A percentile compares a stretch with the other conserved stretches of the same genome.
These are phyloP conservation scores for Ochotona princeps DNA, from an alignment of 2,113 vertebrate species.

Conservation along the genomic window DNA sequence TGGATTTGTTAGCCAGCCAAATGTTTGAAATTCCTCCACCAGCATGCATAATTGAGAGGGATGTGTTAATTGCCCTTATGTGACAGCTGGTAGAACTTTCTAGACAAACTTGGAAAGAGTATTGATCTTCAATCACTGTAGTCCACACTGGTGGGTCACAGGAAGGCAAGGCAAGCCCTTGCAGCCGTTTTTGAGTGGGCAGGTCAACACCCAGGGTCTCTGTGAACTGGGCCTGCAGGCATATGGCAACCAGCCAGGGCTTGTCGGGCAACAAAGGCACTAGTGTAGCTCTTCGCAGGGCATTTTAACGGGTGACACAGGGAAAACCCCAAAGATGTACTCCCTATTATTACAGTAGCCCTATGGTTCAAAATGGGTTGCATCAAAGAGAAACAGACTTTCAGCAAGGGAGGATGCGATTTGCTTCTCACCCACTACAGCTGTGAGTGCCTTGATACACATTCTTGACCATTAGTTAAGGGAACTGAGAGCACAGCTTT, in stretches of 20 bases:
- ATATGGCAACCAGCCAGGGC: constrained; percentile 12
- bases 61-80: constrained; percentile 76
- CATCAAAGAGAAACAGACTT: constrained; percentile 30
- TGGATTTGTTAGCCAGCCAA: constrained; percentile 75
- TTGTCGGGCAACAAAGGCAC: constrained; percentile 36
- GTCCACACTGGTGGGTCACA: neutral
- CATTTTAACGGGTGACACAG: constrained; percentile 52
- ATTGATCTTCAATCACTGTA: constrained; percentile 54
- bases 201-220: neutral
- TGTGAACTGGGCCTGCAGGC: neutral
- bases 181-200: neutral
- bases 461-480: neutral
- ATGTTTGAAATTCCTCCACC: constrained; percentile 82
- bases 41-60: constrained; percentile 79
- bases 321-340: constrained; percentile 48
- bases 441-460: neutral
- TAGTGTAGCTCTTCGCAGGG: constrained; percentile 1
- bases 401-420: neutral
- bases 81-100: constrained; percentile 72
- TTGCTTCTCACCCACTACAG: neutral
- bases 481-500: neutral
- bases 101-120: constrained; percentile 34
- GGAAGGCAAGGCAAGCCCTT: neutral
- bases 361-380: neutral
- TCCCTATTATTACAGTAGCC: constrained; percentile 15